A percentile compares a stretch with the other conserved stretches of the same genome.
These are phyloP conservation scores for Drosophila pullipes DNA, from an alignment of 2,888 invertebrate genomes.

Conservation along the genomic window DNA sequence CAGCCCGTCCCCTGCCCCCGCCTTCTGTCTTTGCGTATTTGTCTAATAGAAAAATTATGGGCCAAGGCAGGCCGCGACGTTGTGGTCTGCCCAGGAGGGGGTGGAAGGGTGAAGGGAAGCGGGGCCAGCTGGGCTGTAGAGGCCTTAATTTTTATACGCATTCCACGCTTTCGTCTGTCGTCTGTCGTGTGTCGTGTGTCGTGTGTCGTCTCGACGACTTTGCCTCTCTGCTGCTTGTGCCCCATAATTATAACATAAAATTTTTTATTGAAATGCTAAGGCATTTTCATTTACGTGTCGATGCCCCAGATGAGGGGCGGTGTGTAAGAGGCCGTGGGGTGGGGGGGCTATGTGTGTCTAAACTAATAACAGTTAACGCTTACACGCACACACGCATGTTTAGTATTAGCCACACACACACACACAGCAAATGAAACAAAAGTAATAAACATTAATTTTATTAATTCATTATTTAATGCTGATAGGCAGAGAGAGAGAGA, in stretches of 20 bases:
- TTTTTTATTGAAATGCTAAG: constrained; percentile 70
- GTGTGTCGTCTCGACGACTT: neutral
- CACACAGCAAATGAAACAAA: constrained; percentile 27
- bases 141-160: constrained; percentile 61
- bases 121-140: neutral
- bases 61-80: constrained; percentile 31
- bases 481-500: neutral
- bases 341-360: neutral
- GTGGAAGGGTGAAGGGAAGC: neutral
- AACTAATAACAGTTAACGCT: constrained; percentile 50
- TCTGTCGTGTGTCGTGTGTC: neutral
- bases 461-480: neutral
- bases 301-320: neutral
- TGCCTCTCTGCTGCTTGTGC: constrained; percentile 23
- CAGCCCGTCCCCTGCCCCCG: neutral
- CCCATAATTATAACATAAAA: constrained; percentile 73
- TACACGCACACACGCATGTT: constrained; percentile 40
- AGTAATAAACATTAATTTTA: constrained; percentile 66
- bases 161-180: constrained; percentile 28
- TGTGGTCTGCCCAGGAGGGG: neutral
- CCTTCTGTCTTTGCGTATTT: constrained; percentile 56
- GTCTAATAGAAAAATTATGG: constrained; percentile 78
- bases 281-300: constrained; percentile 60
- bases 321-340: too few species aligned
- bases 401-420: constrained; percentile 48